A percentile compares a stretch with the other conserved stretches of the same genome.
Conservation (phyloP, 2,888 invertebrate genomes). For the Azorinus chamasolen region DNA sequence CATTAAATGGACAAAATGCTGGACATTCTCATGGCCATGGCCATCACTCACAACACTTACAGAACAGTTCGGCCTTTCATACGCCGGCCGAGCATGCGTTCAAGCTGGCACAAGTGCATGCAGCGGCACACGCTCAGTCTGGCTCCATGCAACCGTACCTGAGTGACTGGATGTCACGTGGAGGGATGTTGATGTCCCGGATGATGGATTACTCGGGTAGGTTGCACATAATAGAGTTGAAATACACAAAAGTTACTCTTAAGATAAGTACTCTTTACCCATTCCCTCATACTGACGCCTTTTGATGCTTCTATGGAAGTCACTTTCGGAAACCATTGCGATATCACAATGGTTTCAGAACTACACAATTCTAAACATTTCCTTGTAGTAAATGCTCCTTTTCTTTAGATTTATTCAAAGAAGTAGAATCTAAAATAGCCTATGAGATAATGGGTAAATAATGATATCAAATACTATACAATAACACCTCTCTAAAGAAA, state of each 20-base stretch:
- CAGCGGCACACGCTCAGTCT: slow-evolving; percentile 65
- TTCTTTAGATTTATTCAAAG: too few species aligned
- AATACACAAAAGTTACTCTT: neutral
- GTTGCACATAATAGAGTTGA: slow-evolving; percentile 24
- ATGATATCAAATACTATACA: too few species aligned
- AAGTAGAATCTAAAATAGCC: too few species aligned
- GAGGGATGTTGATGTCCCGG: slow-evolving; percentile 96
- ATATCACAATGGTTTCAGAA: too few species aligned
- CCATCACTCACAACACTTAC: slow-evolving; percentile 59
- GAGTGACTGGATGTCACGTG: slow-evolving; percentile 95
- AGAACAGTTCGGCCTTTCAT: slow-evolving; percentile 82
- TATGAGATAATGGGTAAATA: too few species aligned
- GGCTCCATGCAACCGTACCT: slow-evolving; percentile 70
- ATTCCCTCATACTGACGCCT: too few species aligned
- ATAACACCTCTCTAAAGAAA: too few species aligned
- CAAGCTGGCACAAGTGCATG: slow-evolving; percentile 80
- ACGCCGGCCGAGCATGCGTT: slow-evolving; percentile 81
- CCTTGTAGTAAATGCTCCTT: too few species aligned
- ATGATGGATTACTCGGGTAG: slow-evolving; percentile 83
- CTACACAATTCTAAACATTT: too few species aligned
- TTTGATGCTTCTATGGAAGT: too few species aligned
- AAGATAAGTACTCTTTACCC: neutral
- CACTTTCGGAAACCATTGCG: too few species aligned
- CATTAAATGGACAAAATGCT: slow-evolving; percentile 62
- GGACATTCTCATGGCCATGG: slow-evolving; percentile 48